Conservation (phyloP, 2,797 vertebrate genomes). For the Manis pentadactyla region DNA sequence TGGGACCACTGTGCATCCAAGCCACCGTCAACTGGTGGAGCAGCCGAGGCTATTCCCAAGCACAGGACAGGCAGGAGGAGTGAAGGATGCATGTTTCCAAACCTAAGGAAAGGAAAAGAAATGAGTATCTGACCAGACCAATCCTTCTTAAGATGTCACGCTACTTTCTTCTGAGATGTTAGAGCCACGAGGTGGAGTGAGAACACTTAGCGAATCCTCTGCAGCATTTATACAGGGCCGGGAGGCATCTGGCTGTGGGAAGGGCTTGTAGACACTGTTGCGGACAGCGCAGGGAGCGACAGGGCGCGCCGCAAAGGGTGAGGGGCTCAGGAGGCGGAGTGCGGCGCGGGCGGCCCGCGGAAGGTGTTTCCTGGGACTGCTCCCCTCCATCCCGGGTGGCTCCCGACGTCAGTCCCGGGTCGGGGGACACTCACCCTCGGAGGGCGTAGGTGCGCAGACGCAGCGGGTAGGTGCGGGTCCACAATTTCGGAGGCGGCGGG, state of each 20-base stretch:
- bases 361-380: background rate
- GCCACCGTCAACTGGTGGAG: constrained; percentile 87
- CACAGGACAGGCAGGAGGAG: constrained; percentile 81
- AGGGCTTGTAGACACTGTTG: background rate
- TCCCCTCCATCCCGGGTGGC: too few relatives aligned
- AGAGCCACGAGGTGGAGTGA: background rate
- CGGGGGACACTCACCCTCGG: background rate
- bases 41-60: constrained; percentile 83
- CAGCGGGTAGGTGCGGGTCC: background rate
- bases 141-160: background rate
- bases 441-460: background rate
- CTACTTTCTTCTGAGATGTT: background rate
- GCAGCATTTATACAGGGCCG: background rate
- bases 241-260: background rate
- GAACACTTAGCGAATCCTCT: background rate
- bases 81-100: constrained; percentile 77
- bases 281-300: background rate
- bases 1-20: constrained; percentile 90
- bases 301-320: background rate
- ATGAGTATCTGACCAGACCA: background rate
- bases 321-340: background rate
- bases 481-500: too few relatives aligned
- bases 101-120: background rate
- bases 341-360: background rate
- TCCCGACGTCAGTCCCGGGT: fast-evolving